A percentile compares a stretch with the other conserved stretches of the same genome.
Conservation (phyloP, 1,140 invertebrate genomes). For the Odontomachus brunneus region DNA sequence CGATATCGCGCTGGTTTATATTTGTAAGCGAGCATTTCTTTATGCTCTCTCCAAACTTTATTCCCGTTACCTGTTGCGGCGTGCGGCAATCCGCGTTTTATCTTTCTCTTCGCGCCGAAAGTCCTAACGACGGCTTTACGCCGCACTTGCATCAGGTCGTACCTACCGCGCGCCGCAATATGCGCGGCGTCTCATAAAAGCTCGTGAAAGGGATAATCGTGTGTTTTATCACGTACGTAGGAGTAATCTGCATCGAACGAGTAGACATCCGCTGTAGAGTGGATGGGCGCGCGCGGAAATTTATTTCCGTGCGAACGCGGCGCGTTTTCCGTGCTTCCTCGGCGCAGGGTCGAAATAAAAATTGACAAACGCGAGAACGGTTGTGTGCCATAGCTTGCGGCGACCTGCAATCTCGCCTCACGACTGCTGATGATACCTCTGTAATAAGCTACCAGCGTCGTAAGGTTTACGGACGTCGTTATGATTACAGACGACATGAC, state of each 20-base stretch:
- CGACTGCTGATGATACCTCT: constrained; percentile 3
- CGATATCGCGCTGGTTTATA: not conserved
- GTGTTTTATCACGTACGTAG: constrained; percentile 32
- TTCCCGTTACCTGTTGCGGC: not conserved
- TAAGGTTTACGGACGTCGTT: constrained; percentile 18
- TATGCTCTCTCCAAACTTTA: constrained; percentile 18
- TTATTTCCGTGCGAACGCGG: constrained; percentile 11
- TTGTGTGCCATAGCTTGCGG: not conserved
- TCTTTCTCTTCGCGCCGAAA: not conserved
- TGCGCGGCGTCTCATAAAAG: constrained; percentile 29
- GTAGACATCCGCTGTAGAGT: not conserved
- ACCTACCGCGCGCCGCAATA: not conserved
- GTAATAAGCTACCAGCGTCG: constrained; percentile 7
- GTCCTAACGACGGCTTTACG: constrained; percentile 14
- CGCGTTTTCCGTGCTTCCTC: not conserved
- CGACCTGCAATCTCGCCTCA: not conserved
- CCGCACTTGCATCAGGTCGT: constrained; percentile 4
- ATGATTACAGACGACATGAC: not conserved
- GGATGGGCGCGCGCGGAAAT: not conserved
- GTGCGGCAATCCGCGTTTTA: not conserved
- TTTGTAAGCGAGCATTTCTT: not conserved
- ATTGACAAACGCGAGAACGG: not conserved
- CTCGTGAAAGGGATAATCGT: constrained; percentile 26
- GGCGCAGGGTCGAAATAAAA: constrained; percentile 18
- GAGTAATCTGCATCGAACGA: constrained; percentile 22